Percentiles rank a stretch among this genome's conserved stretches.
phyloP scores from a whole-genome alignment of 2,888 invertebrate genomes.

The Zelleria hepariella region DNA sequence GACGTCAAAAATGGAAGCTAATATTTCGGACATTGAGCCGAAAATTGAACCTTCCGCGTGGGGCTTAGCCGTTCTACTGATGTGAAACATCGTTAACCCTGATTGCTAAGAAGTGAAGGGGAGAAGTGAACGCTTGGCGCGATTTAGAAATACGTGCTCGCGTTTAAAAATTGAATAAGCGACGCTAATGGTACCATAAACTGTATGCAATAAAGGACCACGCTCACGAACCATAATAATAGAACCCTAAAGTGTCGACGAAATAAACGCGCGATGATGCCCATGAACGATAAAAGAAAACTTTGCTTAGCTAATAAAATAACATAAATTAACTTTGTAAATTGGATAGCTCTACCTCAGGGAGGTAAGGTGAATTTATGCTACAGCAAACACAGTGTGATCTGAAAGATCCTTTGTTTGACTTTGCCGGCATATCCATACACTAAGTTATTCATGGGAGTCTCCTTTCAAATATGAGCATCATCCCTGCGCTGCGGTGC shows the following conservation, averaged over 20 bases:
- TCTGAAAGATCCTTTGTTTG: not conserved
- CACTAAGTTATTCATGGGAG: not conserved
- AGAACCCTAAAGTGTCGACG: not conserved
- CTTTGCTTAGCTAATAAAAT: not conserved
- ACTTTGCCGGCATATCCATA: not conserved
- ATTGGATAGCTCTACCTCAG: not conserved
- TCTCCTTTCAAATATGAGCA: slow-evolving; percentile 1
- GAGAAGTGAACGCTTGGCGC: slow-evolving; percentile 8
- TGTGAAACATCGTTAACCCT: slow-evolving; percentile 20
- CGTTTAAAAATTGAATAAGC: slow-evolving; percentile 17
- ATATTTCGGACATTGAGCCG: not conserved
- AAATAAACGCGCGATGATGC: not conserved
- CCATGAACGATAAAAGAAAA: not conserved
- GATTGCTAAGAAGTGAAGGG: slow-evolving; percentile 24
- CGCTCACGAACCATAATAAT: not conserved
- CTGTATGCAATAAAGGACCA: slow-evolving; percentile 5
- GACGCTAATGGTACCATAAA: slow-evolving; percentile 14
- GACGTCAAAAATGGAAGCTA: slow-evolving; percentile 10
- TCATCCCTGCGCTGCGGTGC: slow-evolving; percentile 7
- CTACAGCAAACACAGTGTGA: not conserved
- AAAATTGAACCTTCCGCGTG: not conserved
- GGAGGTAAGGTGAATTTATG: not conserved
- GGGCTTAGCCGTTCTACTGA: slow-evolving; percentile 9
- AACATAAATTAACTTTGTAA: not conserved
- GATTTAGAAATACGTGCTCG: slow-evolving; percentile 8